Evolutionary conservation across 2,797 vertebrate genomes (phyloP), one percentile per base, ranked within the genome.

Genomic region (Clarias pachynema): DNA sequence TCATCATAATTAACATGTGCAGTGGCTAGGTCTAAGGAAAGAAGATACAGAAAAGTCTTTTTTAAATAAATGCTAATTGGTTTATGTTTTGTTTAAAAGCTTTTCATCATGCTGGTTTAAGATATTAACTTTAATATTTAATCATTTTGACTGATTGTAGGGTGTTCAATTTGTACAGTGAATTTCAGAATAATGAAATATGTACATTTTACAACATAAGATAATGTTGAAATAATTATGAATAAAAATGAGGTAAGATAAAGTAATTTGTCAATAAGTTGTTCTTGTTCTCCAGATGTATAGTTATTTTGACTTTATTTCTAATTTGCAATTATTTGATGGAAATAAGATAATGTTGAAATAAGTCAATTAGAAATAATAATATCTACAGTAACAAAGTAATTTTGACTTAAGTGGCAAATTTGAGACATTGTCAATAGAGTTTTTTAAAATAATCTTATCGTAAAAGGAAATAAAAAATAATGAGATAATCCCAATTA

Each of bases 181-280:
- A 49, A 40, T 79, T 5, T 65, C 26, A 18, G n/a, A 86, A 79
- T 82, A 86, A 86, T 53, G 69, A 80, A 57, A 81, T n/a, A 75
- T 31, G 72, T 40, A 26, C 49, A 15, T 14, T 0, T 60, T 24
- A 26, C 3, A 31, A 29, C 5, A 68, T 37, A 40, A 24, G 68
- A 24, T 20, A 18, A 74, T 49, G 24, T 18, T 56, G n/a, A 74
- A 74, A 74, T 15, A 73, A 26, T 12, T 49, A 40, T 49, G 8
- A 22, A 9, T 37, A 22, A 18, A 69, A 68, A 68, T 18, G 29
- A 9, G 6, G 29, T 7, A 18, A 66, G 63, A 29, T 2, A 9
- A 69, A 69, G 18, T 20, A 69, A 22, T 16, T 63, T 78, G 9
- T 34, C 18, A 18, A 57, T 34, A 20, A 34, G 9, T 12, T 24